Base-by-base conservation (phyloP, 2,113 vertebrate species). In the Monopterus albus region DNA sequence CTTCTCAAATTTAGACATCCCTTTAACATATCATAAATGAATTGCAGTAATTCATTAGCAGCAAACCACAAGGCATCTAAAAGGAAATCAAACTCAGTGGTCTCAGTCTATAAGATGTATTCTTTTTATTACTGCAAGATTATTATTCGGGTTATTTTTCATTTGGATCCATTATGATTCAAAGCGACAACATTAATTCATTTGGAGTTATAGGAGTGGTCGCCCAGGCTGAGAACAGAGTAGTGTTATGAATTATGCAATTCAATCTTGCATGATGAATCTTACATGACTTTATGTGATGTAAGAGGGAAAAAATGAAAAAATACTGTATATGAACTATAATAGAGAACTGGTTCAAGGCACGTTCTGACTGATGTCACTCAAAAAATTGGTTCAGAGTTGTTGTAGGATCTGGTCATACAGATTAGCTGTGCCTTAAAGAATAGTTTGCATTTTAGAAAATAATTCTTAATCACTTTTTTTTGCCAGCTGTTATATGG, bases 231-330 rank as follows among this genome's bases (percentile, higher is more conserved):
- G 46, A 67, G 45, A 69, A 76, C 33, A 29, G 51, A 63, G 60
- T 40, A 21, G 53, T 59, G 56, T 62, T 36, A 52, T 82, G 47
- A 81, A 75, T 87, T 64, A 81, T 84, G 74, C 63, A 83, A 72
- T 78, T 79, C 64, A 78, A 68, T 85, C 75, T 82, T 29, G 50
- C 45, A 55, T 29, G 31, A 72, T 82, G 70, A 87, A 82, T 82
- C 76, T 82, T 85, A 72, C 60, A 78, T 87, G 86, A 82, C 64
- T 75, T 55, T 6, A 43, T 61, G 60, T 20, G 53, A 83, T 56
- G 64, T 60, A 77, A 73, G 59, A 72, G 6, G 56, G 45, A 21
- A 40, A 61, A 21, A 50, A 69, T 36, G 45, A 25, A 75, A 58
- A 39, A 78, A 60, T 69, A 28, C 61, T 40, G 76, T 55, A 51